Conservation (phyloP, 2,113 vertebrate genomes). For the Onychorhynchus coronatus region DNA sequence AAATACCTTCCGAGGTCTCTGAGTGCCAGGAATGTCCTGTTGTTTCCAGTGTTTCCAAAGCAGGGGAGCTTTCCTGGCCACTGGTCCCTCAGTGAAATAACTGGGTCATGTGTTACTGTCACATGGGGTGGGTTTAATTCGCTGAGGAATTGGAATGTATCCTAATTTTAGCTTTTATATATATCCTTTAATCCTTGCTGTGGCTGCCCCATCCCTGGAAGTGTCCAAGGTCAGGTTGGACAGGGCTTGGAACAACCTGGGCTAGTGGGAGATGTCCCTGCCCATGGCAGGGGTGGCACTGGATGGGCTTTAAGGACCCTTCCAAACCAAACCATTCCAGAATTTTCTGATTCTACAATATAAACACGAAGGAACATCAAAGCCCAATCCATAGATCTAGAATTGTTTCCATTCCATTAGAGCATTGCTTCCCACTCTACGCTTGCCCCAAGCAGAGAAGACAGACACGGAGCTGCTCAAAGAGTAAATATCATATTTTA, state of each 20-base stretch:
- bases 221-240: neutral
- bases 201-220: neutral
- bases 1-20: neutral
- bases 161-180: neutral
- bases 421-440: too few relatives aligned
- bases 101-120: neutral
- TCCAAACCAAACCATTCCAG: neutral
- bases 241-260: neutral
- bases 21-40: neutral
- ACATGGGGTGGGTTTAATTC: neutral
- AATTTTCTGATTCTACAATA: neutral
- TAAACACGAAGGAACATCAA: too few relatives aligned
- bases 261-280: neutral
- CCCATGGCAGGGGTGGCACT: neutral
- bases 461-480: too few relatives aligned
- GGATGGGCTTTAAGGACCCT: neutral
- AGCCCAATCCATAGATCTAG: too few relatives aligned
- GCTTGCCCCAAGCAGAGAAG: too few relatives aligned
- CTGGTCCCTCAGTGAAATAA: neutral
- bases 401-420: too few relatives aligned
- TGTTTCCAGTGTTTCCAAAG: neutral
- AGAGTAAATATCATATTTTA: too few relatives aligned
- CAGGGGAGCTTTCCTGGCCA: neutral
- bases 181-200: neutral
- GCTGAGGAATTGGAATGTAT: neutral